Evolutionary conservation across 2,113 vertebrate species (phyloP), one percentile per base, ranked within the genome.

Genomic region (Chionomys nivalis): DNA sequence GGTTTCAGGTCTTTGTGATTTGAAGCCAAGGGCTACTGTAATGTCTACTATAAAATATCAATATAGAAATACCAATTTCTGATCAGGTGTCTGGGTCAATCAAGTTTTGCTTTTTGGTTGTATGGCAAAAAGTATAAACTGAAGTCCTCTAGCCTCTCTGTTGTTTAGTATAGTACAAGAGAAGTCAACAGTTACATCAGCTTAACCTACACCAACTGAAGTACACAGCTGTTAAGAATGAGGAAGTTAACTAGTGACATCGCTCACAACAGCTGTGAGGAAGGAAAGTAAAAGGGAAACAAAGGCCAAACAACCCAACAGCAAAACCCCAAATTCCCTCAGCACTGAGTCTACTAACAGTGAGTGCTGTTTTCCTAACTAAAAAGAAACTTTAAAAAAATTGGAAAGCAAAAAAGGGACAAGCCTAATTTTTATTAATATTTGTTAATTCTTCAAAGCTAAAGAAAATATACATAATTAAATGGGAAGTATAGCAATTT

Each of bases 401-500:
- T 72, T 66, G 63, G 66, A 95, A 94, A 97, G 95, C 21, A 2
- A 26, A 94, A 96, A 94, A 66, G 65, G 11, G 65, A 95, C 94
- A 93, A 91, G 85, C 82, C 63, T 88, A 63, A 93, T 96, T 98
- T 97, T 94, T 96, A 81, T 94, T 98, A 94, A 96, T 75, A 96
- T 94, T 94, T 94, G 94, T 97, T 97, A 97, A 98, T 96, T 97
- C 95, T 94, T 96, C 97, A 97, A 98, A 98, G 95, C 92, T 97
- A 97, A 98, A 98, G 95, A 98, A 98, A 98, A 98, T 83, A 98
- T 89, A 97, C 93, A 75, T 98, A 81, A 98, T 98, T 98, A 98
- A 98, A 97, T 98, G 97, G 14, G 97, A 98, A 98, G 97, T 98
- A 98, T 0, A 79, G 96, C 98, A 98, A 98, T 98, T 98, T 98